Conservation (phyloP, 1,140 invertebrate species). For the Portunus trituberculatus region DNA sequence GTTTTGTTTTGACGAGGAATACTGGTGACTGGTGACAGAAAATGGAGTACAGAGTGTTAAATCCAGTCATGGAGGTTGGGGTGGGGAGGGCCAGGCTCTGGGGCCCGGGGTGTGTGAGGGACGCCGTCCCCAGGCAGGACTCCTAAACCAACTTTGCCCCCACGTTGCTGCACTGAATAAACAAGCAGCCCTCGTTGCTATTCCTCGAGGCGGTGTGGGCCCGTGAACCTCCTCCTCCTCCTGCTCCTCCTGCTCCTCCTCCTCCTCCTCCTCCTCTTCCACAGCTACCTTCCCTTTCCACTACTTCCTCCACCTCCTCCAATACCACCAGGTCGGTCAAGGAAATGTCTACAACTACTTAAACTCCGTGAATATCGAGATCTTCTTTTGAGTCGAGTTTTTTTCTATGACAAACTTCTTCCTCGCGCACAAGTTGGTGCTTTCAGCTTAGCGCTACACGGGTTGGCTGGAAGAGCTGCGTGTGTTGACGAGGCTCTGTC, state of each 20-base stretch:
- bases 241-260: not conserved
- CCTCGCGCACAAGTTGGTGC: not conserved
- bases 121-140: not conserved
- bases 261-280: not conserved
- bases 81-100: not conserved
- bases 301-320: not conserved
- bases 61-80: not conserved
- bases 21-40: not conserved
- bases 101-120: not conserved
- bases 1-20: no score
- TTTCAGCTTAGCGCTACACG: not conserved
- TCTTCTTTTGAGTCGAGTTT: not conserved
- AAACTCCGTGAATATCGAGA: not conserved
- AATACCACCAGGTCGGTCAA: not conserved
- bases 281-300: not conserved
- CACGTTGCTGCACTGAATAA: not conserved
- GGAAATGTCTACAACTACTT: conserved; percentile 13
- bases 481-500: not conserved
- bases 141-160: not conserved
- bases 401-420: not conserved
- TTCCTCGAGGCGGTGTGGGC: not conserved
- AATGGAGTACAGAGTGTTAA: not conserved
- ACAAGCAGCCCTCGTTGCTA: conserved; percentile 18
- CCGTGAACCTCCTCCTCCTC: not conserved
- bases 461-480: not conserved